phyloP scores from a whole-genome alignment of 2,888 invertebrate species.

The Sphaerophoria rueppellii region DNA sequence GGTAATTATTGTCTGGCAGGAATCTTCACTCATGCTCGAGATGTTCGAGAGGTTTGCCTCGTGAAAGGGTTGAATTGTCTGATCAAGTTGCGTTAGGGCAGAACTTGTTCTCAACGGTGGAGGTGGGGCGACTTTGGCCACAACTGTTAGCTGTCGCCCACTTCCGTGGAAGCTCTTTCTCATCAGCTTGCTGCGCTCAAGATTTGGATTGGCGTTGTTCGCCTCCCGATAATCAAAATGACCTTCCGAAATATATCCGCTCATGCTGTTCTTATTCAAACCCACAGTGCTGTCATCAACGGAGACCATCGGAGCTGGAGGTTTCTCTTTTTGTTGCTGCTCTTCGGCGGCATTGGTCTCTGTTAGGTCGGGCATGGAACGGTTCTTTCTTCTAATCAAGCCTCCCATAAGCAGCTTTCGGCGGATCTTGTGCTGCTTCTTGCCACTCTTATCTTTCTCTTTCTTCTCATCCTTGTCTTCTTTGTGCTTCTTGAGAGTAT shows the following conservation, averaged over 20 bases:
- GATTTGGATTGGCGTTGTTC: slow-evolving; percentile 88
- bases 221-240: slow-evolving; percentile 89
- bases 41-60: slow-evolving; percentile 81
- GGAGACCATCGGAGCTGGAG: slow-evolving; percentile 83
- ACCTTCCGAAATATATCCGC: slow-evolving; percentile 93
- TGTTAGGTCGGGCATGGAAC: slow-evolving; percentile 95
- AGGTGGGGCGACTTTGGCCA: slow-evolving; percentile 92
- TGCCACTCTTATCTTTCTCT: slow-evolving; percentile 88
- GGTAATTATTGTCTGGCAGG: slow-evolving; percentile 89
- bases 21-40: slow-evolving; percentile 82
- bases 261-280: slow-evolving; percentile 84
- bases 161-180: slow-evolving; percentile 94
- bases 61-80: slow-evolving; percentile 79
- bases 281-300: slow-evolving; percentile 91
- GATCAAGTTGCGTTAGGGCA: slow-evolving; percentile 84
- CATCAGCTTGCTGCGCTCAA: slow-evolving; percentile 93
- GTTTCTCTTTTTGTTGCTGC: slow-evolving; percentile 74
- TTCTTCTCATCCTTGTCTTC: slow-evolving; percentile 86
- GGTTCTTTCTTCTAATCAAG: slow-evolving; percentile 92
- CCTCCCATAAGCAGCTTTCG: slow-evolving; percentile 95
- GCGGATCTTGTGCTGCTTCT: slow-evolving; percentile 95
- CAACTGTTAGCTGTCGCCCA: slow-evolving; percentile 90
- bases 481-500: slow-evolving; percentile 84
- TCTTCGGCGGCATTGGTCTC: slow-evolving; percentile 86
- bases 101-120: slow-evolving; percentile 94